These are phyloP conservation scores for Eospalax fontanierii DNA, from an alignment of 2,797 vertebrate genomes.

Conservation along the genomic window DNA sequence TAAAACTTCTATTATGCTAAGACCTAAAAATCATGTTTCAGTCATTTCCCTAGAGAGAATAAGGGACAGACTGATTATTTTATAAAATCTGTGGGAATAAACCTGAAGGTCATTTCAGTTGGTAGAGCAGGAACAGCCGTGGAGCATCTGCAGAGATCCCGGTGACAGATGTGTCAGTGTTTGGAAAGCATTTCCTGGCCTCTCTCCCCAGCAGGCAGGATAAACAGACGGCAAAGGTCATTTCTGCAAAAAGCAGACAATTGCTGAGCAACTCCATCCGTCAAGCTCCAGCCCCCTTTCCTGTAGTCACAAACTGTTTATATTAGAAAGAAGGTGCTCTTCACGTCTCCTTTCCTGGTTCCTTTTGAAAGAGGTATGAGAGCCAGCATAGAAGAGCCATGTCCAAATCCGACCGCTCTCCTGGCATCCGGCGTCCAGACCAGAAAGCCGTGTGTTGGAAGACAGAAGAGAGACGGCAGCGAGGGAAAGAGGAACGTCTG, in stretches of 20 bases:
- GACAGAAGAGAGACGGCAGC: conserved; percentile 26
- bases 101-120: not conserved
- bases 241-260: not conserved
- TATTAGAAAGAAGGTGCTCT: not conserved
- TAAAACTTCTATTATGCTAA: not conserved
- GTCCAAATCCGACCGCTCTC: not conserved
- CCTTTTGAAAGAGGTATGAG: not conserved
- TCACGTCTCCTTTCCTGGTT: conserved; percentile 43
- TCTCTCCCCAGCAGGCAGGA: not conserved
- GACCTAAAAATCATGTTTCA: conserved; percentile 9
- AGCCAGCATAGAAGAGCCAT: not conserved
- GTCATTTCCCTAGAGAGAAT: conserved; percentile 27
- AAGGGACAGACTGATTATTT: not conserved
- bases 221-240: conserved; percentile 59
- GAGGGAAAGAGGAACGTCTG: not conserved
- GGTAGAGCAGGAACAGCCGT: not conserved
- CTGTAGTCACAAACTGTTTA: conserved; percentile 18
- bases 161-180: not conserved
- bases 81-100: conserved; percentile 9
- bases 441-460: conserved; percentile 53
- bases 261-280: not conserved
- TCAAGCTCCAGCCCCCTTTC: not conserved
- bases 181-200: conserved; percentile 31
- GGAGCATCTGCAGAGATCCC: not conserved
- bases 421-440: conserved; percentile 8